Percentiles rank a stretch among this genome's conserved stretches.
Conservation (phyloP, 1,140 invertebrate genomes). For the Saccostrea echinata region DNA sequence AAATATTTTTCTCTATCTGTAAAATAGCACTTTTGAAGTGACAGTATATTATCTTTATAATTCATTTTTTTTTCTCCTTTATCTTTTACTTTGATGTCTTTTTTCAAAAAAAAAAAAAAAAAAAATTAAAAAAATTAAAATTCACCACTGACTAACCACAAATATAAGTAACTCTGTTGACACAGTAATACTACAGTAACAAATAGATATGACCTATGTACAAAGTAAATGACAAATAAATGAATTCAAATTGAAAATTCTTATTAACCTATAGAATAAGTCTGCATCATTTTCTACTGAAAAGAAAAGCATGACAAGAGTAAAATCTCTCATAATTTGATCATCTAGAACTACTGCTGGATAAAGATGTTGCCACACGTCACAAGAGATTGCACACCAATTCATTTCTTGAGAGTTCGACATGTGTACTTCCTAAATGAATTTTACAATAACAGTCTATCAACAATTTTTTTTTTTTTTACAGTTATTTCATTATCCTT, state of each 20-base stretch:
- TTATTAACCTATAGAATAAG: not conserved
- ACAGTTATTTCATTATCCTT: too few species aligned
- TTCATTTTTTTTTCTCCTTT: not conserved
- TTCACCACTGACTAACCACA: not conserved
- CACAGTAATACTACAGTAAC: too few species aligned
- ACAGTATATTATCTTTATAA: not conserved
- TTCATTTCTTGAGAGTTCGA: not conserved
- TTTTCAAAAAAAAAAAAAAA: not conserved
- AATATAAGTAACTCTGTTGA: not conserved
- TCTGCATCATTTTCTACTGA: too few species aligned
- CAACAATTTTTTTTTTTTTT: too few species aligned
- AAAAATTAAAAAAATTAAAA: not conserved
- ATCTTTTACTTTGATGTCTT: not conserved
- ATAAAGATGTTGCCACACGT: not conserved
- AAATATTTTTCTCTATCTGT: not conserved
- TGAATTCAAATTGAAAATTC: not conserved
- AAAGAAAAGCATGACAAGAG: too few species aligned
- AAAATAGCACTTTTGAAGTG: constrained; percentile 32
- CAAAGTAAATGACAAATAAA: not conserved
- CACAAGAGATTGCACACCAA: constrained; percentile 1
- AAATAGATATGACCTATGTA: too few species aligned
- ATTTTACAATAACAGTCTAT: too few species aligned
- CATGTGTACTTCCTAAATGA: too few species aligned
- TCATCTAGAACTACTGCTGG: too few species aligned
- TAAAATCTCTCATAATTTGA: too few species aligned